Percentiles rank a stretch among this genome's conserved stretches.
Conservation (phyloP, 2,113 vertebrate species). For the Dipodomys merriami region DNA sequence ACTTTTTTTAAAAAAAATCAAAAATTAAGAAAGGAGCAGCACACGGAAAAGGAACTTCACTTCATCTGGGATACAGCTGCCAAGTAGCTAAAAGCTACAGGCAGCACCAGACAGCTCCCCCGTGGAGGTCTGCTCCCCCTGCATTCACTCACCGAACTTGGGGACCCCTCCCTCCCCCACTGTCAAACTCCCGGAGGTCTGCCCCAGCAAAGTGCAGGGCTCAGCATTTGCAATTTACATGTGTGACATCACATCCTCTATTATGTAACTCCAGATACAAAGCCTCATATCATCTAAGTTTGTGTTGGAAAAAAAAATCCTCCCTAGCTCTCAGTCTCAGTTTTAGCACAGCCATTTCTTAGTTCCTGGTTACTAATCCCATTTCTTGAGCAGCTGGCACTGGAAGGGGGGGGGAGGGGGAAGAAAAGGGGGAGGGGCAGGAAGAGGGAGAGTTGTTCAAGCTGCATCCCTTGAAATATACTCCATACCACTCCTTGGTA, state of each 20-base stretch:
- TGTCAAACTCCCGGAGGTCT: conserved; percentile 72
- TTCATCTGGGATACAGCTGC: conserved; percentile 34
- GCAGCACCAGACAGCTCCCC: neutral
- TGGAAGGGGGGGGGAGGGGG: fast-evolving
- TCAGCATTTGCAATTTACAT: conserved; percentile 78
- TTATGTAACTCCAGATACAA: conserved; percentile 81
- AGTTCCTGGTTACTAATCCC: conserved; percentile 39
- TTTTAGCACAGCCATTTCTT: conserved; percentile 58
- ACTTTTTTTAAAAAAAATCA: neutral
- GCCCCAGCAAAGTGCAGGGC: conserved; percentile 63
- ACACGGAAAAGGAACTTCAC: conserved; percentile 26
- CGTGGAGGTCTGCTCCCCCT: conserved; percentile 46
- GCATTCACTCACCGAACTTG: neutral
- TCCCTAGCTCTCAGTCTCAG: conserved; percentile 57
- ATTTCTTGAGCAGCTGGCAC: conserved; percentile 55
- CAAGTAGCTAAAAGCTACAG: conserved; percentile 37
- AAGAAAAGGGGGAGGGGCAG: no score
- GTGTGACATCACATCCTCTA: conserved; percentile 80
- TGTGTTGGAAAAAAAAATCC: conserved; percentile 61
- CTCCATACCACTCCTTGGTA: conserved; percentile 19
- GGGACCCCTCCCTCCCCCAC: conserved; percentile 54
- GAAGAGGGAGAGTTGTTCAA: conserved; percentile 10
- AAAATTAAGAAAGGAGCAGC: conserved; percentile 37
- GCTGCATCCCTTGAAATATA: neutral
- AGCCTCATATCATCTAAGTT: conserved; percentile 75